Percentiles rank a stretch among this genome's conserved stretches.
phyloP scores from a whole-genome alignment of 2,797 vertebrate species.

The Leucoraja ocellata region DNA sequence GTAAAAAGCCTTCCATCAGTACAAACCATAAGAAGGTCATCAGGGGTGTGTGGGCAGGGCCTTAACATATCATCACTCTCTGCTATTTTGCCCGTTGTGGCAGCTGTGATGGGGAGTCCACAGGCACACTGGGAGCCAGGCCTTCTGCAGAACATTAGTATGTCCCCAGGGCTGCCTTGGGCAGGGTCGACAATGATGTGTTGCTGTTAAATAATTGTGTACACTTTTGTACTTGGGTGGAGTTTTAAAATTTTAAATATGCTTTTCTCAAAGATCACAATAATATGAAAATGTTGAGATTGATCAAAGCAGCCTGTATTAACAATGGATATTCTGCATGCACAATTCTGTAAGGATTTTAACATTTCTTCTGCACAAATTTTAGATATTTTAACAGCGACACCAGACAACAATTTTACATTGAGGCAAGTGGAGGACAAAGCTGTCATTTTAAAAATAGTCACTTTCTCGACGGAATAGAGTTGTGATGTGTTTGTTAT shows the following conservation, averaged over 20 bases:
- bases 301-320: background rate
- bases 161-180: no score
- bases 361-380: background rate
- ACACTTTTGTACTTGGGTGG: background rate
- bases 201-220: background rate
- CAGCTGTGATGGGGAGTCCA: no score
- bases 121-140: no score
- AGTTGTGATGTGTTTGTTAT: background rate
- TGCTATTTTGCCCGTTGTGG: no score
- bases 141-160: no score
- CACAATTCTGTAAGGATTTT: background rate
- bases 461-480: background rate
- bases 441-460: background rate
- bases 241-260: background rate
- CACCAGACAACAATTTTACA: background rate
- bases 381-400: background rate
- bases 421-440: background rate
- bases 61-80: no score
- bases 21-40: no score
- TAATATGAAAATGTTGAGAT: background rate
- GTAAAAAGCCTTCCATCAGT: no score
- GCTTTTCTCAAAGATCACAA: background rate
- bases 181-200: no score
- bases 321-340: background rate
- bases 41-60: no score